Evolutionary conservation across 2,797 vertebrate genomes (phyloP), one percentile per base, ranked within the genome.

Genomic region (Enoplosus armatus): DNA sequence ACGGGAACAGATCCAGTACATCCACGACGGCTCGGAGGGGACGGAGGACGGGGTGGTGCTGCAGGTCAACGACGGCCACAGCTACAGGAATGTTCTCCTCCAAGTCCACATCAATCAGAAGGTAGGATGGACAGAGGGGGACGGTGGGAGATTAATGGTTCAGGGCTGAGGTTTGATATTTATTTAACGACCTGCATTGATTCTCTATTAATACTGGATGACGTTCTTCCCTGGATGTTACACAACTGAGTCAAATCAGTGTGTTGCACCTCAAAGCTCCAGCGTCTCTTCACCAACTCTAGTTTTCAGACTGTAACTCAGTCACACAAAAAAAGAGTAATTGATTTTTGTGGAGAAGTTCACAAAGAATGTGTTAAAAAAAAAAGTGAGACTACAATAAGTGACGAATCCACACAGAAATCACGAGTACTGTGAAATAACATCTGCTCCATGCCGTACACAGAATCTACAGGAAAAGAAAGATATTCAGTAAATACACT

Each of bases 51-150:
- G 53, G 0, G 27, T 79, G 2, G 87, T 98, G 61, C 85, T 99
- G 72, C 98, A 99, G 93, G 90, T 95, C 81, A 98, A 91, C 0
- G 98, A 99, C 3, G 97, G 97, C 1, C 93, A 97, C 94, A 96
- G 95, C 92, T 97, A 97, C 94, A 95, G 69, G 85, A 99, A 98
- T 62, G 6, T 99, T 55, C 95, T 98, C 2, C 95, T 99, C 39
- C 93, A 51, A 6, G 29, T 99, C 56, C 93, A 87, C 63, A 86
- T 96, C 35, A 75, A 70, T 53, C 94, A 96, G 47, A 87, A 97
- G 96, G 98, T 99, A 94, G 8, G 79, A 6, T 9, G 10, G 12
- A 24, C 3, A 6, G 15, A 37, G 6, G 47, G 12, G 26, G 29
- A 3, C 6, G 35, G 18, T 22, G 39, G 31, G 63, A 26, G 60